phyloP scores from a whole-genome alignment of 2,888 invertebrate genomes.

The Allacma fusca region DNA sequence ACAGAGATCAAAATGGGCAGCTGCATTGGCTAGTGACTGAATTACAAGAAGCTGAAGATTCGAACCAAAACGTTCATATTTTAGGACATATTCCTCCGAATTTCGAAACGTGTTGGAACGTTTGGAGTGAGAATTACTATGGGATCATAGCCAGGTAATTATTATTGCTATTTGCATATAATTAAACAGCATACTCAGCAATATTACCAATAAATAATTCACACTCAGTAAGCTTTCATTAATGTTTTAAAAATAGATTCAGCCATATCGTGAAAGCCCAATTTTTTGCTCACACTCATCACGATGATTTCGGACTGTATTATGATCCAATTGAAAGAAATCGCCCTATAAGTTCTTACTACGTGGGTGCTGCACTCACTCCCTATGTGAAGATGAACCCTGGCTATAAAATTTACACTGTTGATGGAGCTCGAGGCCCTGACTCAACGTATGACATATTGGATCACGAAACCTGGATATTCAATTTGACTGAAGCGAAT shows the following conservation, averaged over 20 bases:
- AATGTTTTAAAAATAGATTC: too few relatives aligned
- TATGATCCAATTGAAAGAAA: constrained; percentile 66
- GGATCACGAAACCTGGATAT: constrained; percentile 6
- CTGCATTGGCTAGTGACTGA: constrained; percentile 82
- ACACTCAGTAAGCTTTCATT: too few relatives aligned
- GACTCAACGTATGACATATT: constrained; percentile 45
- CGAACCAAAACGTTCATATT: constrained; percentile 81
- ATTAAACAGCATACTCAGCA: too few relatives aligned
- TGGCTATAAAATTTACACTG: constrained; percentile 78
- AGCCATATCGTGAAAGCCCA: constrained; percentile 78
- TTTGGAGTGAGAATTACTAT: constrained; percentile 78
- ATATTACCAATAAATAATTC: too few relatives aligned
- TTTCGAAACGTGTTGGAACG: constrained; percentile 71
- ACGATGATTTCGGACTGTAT: constrained; percentile 77
- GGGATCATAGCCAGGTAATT: constrained; percentile 67
- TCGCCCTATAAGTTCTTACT: constrained; percentile 35
- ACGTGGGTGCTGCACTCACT: constrained; percentile 78
- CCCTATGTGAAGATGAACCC: constrained; percentile 78
- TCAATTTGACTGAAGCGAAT: constrained; percentile 11
- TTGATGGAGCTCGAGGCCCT: constrained; percentile 68
- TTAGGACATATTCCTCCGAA: constrained; percentile 82
- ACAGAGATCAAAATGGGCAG: constrained; percentile 77
- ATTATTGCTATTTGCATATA: too few relatives aligned
- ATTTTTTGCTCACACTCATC: constrained; percentile 84
- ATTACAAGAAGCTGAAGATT: constrained; percentile 76